Evolutionary conservation across 2,888 invertebrate genomes (phyloP).

Genomic region (Idaea biselata): DNA sequence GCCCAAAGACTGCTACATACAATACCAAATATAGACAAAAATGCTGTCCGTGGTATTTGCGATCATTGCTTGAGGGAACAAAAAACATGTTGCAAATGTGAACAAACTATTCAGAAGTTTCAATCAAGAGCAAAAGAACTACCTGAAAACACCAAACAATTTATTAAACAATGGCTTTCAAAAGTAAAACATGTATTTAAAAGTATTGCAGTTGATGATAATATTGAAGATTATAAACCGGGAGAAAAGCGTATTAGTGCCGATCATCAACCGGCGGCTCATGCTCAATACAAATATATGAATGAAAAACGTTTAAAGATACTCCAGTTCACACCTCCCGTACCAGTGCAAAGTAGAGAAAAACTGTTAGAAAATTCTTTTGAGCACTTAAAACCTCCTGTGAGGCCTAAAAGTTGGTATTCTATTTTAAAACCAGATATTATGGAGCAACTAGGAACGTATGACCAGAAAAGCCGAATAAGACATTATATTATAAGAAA

Average conservation of each 20-base stretch:
- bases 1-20: constrained; percentile 42
- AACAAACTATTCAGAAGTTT: constrained; percentile 49
- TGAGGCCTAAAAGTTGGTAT: constrained; percentile 4
- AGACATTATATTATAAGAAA: constrained; percentile 11
- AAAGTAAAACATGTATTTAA: constrained; percentile 34
- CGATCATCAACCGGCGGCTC: constrained; percentile 7
- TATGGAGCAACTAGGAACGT: background rate
- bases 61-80: constrained; percentile 46
- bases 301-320: constrained; percentile 10
- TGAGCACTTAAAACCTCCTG: background rate
- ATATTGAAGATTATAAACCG: constrained; percentile 6
- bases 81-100: constrained; percentile 46
- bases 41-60: constrained; percentile 49
- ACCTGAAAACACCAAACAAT: constrained; percentile 33
- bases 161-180: constrained; percentile 33
- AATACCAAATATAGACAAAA: constrained; percentile 37
- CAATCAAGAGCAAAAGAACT: constrained; percentile 34
- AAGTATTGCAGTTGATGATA: constrained; percentile 17
- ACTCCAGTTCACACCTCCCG: constrained; percentile 9
- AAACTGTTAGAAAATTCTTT: constrained; percentile 8
- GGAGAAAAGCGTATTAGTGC: constrained; percentile 13
- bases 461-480: background rate
- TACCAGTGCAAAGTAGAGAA: constrained; percentile 14
- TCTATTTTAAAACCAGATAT: background rate
- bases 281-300: constrained; percentile 5